Base-by-base conservation (phyloP, 2,797 vertebrate genomes). In the Moxostoma hubbsi region DNA sequence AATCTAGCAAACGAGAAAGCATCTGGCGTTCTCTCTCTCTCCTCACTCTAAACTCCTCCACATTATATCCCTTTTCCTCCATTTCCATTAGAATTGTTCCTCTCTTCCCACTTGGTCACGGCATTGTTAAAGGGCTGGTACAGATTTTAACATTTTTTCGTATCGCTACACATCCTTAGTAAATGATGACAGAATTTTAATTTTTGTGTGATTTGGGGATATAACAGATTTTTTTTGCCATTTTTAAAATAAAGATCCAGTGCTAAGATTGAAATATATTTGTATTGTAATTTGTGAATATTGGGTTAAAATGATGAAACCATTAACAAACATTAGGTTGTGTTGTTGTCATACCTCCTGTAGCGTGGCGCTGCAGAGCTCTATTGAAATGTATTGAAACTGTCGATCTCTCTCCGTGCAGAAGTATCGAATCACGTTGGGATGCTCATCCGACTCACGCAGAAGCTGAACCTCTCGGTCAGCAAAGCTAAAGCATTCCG, bases 371-470 rank as follows among this genome's bases (percentile, higher is more conserved):
- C 94, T 93, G 1, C 98, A 99, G 16, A 99, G 92, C 91, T 99
- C 98, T 0, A 97, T 98, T 84, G 98, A 97, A 0, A 99, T 99
- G 91, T 99, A 99, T 90, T 99, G 98, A 89, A 99, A 99, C 94
- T 99, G 98, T 0, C 97, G 95, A 88, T 99, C 98, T 76, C 90
- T 76, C 92, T 99, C 98, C 0, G 97, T 98, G 91, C 98, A 99
- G 93, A 98, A 99, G 82, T 99, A 99, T 47, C 98, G 97, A 86
- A 99, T 98, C 75, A 99, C 98, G 0, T 99, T 98, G 0, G 98
- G 97, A 82, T 99, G 96, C 81, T 99, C 98, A 0, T 99, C 98
- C 0, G 97, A 99, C 82, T 99, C 98, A 0, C 97, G 93, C 86
- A 99, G 92, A 80, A 99, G 88, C 90, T 97, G 95, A 49, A 99